Conservation (phyloP, 2,888 invertebrate genomes). For the Acanthoscelides obtectus region DNA sequence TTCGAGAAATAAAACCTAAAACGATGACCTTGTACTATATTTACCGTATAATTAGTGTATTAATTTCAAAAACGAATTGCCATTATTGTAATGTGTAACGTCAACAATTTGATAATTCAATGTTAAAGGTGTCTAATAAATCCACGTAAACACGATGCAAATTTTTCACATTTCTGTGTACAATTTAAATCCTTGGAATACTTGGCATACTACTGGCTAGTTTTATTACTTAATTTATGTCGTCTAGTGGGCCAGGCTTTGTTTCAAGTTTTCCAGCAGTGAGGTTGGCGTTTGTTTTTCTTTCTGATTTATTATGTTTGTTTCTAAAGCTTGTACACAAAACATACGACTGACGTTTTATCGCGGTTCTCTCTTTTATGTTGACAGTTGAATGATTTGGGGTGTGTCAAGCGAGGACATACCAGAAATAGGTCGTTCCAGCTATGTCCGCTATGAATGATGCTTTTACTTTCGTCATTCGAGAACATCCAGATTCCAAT, state of each 20-base stretch:
- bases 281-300: neutral
- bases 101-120: too few species aligned
- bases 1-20: too few species aligned
- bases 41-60: too few species aligned
- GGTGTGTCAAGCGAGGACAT: neutral
- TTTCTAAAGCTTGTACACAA: neutral
- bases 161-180: too few species aligned
- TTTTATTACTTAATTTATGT: neutral
- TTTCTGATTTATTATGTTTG: neutral
- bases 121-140: too few species aligned
- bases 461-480: neutral
- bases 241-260: neutral
- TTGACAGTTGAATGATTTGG: neutral
- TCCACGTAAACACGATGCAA: too few species aligned
- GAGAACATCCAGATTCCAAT: neutral
- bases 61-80: too few species aligned
- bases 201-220: neutral
- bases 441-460: neutral
- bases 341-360: neutral
- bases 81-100: too few species aligned
- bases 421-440: neutral
- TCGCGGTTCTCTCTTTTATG: neutral
- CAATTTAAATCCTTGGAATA: neutral
- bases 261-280: neutral
- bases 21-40: too few species aligned